These are phyloP conservation scores for Crossaster papposus DNA, from an alignment of 53 echinoderm and acorn worm genomes.

Conservation along the genomic window DNA sequence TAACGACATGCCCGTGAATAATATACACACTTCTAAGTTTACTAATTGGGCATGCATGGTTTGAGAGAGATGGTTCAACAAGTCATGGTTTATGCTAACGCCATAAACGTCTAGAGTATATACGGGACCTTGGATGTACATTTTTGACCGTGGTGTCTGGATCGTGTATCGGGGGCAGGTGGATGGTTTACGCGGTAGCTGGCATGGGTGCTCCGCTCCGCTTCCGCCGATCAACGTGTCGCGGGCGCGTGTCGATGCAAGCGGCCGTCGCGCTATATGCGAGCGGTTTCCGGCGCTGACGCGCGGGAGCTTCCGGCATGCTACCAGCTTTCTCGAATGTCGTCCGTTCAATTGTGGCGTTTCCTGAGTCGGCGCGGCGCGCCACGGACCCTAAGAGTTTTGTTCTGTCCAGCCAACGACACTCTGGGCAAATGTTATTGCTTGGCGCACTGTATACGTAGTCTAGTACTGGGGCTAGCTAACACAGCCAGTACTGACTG, in stretches of 20 bases:
- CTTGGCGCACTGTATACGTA: no score
- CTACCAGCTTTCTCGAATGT: constrained; percentile 54
- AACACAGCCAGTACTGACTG: no score
- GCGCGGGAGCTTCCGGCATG: constrained; percentile 53
- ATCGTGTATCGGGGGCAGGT: constrained; percentile 62
- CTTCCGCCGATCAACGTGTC: constrained; percentile 63
- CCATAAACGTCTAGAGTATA: background rate
- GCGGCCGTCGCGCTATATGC: constrained; percentile 47
- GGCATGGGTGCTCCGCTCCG: constrained; percentile 53
- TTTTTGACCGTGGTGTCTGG: constrained; percentile 43
- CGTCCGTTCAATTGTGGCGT: constrained; percentile 59
- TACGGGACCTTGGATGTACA: constrained; percentile 15
- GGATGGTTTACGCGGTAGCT: constrained; percentile 64
- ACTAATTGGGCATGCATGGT: constrained; percentile 55
- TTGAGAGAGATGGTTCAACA: constrained; percentile 45
- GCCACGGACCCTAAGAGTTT: constrained; percentile 9
- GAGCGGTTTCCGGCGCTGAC: constrained; percentile 55
- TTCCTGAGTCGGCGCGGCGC: constrained; percentile 42
- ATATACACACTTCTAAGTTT: constrained; percentile 53
- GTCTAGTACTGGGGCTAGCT: no score
- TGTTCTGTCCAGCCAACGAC: no score
- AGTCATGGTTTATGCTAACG: constrained; percentile 31
- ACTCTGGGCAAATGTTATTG: constrained; percentile 63
- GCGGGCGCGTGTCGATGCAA: constrained; percentile 52
- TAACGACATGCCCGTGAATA: constrained; percentile 52